Evolutionary conservation across 2,797 vertebrate species (phyloP), one percentile per base, ranked within the genome.

Genomic region (Melanotaenia maccullochi): DNA sequence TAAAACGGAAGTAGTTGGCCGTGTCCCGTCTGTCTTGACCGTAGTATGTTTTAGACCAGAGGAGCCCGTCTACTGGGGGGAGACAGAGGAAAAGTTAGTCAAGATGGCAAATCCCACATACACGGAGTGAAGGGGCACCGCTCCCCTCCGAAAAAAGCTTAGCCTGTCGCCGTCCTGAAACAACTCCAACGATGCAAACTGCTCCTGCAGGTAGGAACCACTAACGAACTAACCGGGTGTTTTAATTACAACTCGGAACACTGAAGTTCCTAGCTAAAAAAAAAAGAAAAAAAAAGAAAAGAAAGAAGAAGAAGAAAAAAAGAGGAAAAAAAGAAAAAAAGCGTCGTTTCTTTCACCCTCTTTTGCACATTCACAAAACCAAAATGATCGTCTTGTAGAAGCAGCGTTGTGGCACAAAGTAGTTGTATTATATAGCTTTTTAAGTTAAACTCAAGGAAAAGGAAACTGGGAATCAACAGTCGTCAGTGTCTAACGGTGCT

Each of bases 71-170:
- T 85, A 88, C 72, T 67, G 87, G 80, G 42, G 82, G 87, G 86
- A 88, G 59, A 74, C 79, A 24, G 68, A 87, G 84, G 82, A 87
- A 91, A 94, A 93, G 90, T 93, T 94, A 90, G 90, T 93, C 90
- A 92, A 93, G 88, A 95, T 95, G 94, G 94, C 89, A 90, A 92
- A 90, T 72, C 92, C 78, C 83, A 65, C 86, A 73, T 91, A 90
- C 68, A 85, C 85, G 83, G 87, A 95, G 91, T 92, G 88, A 94
- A 92, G 91, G 94, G 92, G 90, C 84, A 75, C 86, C 85, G 87
- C 86, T 89, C 40, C 40, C 82, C 90, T 84, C 86, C 8, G 9
- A 5, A 24, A 71, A 56, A 72, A 81, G 47, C 67, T 51, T 56
- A 82, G 76, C 75, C 72, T 70, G 87, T 64, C 75, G 75, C 68